phyloP scores from a whole-genome alignment of 2,797 vertebrate genomes.

The Anguilla marmorata region DNA sequence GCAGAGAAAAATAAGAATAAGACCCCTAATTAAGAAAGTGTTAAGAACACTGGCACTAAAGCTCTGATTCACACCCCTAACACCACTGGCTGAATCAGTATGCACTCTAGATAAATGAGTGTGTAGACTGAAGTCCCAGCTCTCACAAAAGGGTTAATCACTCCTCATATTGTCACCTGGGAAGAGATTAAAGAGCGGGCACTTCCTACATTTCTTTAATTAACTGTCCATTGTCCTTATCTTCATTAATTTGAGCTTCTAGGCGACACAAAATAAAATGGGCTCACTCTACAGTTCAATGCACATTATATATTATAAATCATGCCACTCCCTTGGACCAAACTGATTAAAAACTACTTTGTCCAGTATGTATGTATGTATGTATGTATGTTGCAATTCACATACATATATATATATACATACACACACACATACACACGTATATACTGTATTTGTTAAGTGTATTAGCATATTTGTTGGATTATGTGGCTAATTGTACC shows the following conservation, averaged over 20 bases:
- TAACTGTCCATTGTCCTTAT: constrained; percentile 31
- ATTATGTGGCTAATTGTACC: no score
- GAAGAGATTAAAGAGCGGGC: constrained; percentile 25
- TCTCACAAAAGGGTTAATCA: constrained; percentile 41
- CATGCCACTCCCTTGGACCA: not conserved
- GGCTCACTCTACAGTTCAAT: not conserved
- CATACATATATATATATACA: no score
- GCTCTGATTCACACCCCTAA: not conserved
- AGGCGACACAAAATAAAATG: constrained; percentile 27
- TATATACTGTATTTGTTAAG: no score
- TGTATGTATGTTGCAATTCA: not conserved
- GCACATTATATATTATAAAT: not conserved
- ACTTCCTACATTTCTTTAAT: constrained; percentile 18
- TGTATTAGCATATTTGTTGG: no score
- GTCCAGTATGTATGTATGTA: not conserved
- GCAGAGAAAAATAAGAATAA: no score
- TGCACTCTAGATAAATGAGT: constrained; percentile 45
- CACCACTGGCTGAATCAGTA: not conserved
- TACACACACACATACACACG: no score
- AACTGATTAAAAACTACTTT: not conserved
- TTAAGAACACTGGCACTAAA: not conserved
- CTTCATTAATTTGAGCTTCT: constrained; percentile 29
- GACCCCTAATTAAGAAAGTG: not conserved
- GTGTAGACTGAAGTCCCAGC: constrained; percentile 48
- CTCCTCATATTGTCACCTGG: not conserved